phyloP scores from a whole-genome alignment of 2,113 vertebrate genomes.

The Eulemur rufifrons region DNA sequence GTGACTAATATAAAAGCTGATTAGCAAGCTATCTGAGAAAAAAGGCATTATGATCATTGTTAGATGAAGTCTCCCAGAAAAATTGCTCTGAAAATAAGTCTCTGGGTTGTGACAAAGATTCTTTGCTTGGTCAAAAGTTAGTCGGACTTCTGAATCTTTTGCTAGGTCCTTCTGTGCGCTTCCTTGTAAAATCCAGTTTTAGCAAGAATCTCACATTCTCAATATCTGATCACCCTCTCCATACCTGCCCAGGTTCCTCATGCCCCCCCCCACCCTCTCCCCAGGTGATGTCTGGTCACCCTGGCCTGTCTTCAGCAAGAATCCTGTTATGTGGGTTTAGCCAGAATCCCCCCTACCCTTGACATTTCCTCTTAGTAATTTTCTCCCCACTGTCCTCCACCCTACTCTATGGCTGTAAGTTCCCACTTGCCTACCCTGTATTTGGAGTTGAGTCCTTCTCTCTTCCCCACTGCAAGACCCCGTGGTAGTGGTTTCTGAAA shows the following conservation, averaged over 20 bases:
- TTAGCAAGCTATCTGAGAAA: background rate
- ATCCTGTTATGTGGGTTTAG: background rate
- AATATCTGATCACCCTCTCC: background rate
- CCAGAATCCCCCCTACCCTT: background rate
- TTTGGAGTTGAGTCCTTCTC: background rate
- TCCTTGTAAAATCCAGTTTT: background rate
- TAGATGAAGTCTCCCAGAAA: background rate
- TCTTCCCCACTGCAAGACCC: background rate
- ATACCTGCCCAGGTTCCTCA: background rate
- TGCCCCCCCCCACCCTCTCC: background rate
- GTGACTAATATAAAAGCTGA: background rate
- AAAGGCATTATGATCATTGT: background rate
- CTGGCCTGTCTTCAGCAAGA: background rate
- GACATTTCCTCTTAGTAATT: background rate
- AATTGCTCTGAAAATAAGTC: background rate
- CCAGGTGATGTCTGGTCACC: background rate
- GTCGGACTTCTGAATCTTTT: background rate
- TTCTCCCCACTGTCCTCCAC: background rate
- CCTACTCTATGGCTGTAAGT: background rate
- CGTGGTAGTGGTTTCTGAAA: background rate
- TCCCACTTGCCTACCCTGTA: background rate
- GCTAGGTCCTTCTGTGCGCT: background rate
- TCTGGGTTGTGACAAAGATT: background rate
- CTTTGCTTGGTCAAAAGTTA: background rate
- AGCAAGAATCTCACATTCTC: background rate